phyloP scores from a whole-genome alignment of 2,888 invertebrate genomes.

The Lasioglossum zephyrum region DNA sequence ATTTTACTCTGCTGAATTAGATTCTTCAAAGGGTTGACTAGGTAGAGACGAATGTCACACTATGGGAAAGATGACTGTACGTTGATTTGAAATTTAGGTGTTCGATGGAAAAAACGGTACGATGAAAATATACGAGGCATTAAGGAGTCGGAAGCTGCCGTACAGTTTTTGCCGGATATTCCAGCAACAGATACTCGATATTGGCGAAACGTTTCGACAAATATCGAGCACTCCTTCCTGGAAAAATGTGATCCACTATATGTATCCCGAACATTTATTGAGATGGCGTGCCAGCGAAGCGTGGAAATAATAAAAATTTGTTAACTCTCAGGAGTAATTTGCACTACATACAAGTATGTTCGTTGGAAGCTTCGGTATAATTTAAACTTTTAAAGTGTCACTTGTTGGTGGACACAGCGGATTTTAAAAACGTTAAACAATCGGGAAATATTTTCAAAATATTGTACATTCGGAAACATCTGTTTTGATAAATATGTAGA shows the following conservation, averaged over 20 bases:
- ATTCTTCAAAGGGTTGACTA: no score
- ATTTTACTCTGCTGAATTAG: not conserved
- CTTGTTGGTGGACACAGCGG: no score
- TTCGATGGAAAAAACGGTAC: not conserved
- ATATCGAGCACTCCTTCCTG: not conserved
- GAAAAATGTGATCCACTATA: not conserved
- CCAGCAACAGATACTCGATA: not conserved
- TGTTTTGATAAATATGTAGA: no score
- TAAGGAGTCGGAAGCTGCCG: not conserved
- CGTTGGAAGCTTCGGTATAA: no score
- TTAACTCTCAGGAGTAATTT: not conserved
- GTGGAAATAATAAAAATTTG: not conserved
- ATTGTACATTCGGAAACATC: not conserved
- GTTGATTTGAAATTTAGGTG: not conserved
- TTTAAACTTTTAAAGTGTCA: no score
- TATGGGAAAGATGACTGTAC: no score
- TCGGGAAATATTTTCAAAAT: no score
- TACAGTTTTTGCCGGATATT: not conserved
- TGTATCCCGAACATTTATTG: not conserved
- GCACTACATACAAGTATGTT: not conserved
- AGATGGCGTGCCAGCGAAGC: not conserved
- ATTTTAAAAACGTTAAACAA: no score
- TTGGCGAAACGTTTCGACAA: not conserved
- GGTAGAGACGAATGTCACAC: no score
- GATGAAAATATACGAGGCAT: not conserved